These are phyloP conservation scores for Lordiphosa clarofinis DNA, from an alignment of 1,140 invertebrate species.

Conservation along the genomic window DNA sequence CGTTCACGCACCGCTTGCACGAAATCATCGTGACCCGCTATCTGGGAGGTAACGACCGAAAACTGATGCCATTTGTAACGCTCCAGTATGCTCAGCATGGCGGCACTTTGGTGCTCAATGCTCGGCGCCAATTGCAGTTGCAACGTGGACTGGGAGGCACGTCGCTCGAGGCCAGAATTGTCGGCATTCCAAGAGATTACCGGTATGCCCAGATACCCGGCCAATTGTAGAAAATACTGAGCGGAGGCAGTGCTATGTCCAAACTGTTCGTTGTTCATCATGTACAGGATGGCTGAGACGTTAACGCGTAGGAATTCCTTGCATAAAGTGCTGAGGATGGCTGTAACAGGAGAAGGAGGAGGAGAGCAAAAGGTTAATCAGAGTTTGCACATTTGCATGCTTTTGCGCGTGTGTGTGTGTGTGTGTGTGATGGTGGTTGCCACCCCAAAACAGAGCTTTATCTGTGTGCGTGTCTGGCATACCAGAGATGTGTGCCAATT, in stretches of 20 bases:
- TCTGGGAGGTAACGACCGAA: conserved; percentile 94
- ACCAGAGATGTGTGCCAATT: conserved; percentile 62
- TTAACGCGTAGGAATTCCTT: conserved; percentile 92
- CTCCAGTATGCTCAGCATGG: conserved; percentile 95
- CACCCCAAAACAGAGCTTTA: conserved; percentile 12
- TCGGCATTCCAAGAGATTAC: conserved; percentile 97
- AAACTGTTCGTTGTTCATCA: conserved; percentile 94
- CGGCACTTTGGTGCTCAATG: conserved; percentile 94
- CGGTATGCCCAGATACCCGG: conserved; percentile 90
- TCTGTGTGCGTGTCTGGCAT: conserved; percentile 52
- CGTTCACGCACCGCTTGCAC: conserved; percentile 94
- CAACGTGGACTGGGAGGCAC: conserved; percentile 90
- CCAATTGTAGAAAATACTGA: conserved; percentile 95
- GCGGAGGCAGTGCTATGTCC: conserved; percentile 94
- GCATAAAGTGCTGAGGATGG: conserved; percentile 91
- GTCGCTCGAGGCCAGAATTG: conserved; percentile 91
- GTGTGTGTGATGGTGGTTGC: not conserved
- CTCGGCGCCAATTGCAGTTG: conserved; percentile 95
- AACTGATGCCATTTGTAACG: conserved; percentile 98
- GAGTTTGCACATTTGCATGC: conserved; percentile 10
- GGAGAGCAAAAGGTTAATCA: not conserved
- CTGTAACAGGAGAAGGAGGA: conserved; percentile 80
- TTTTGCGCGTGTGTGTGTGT: not conserved
- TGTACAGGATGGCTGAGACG: conserved; percentile 94
- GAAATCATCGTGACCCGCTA: conserved; percentile 96